Percentiles rank a stretch among this genome's conserved stretches.
phyloP scores from a whole-genome alignment of 2,888 invertebrate genomes.

The Troglohyphantes excavatus region DNA sequence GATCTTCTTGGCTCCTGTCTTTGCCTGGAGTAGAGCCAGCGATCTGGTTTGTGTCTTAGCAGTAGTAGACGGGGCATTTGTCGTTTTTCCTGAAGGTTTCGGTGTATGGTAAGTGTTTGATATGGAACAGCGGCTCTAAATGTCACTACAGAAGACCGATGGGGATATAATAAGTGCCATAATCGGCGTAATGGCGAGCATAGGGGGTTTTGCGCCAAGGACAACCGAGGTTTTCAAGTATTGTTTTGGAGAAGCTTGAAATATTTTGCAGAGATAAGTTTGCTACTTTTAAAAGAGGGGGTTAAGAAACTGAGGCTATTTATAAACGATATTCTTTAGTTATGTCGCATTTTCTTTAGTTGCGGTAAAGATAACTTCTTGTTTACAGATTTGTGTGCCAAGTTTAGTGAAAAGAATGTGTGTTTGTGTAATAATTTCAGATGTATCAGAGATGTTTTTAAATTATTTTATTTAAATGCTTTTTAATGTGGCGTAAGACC shows the following conservation, averaged over 20 bases:
- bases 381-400: no score
- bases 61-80: conserved; percentile 11
- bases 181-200: conserved; percentile 55
- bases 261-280: background rate
- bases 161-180: conserved; percentile 71
- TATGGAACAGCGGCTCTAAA: conserved; percentile 67
- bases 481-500: no score
- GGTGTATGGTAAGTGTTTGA: conserved; percentile 33
- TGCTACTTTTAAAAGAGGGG: background rate
- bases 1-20: conserved; percentile 50
- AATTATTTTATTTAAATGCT: no score
- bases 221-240: background rate
- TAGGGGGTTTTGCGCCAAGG: background rate
- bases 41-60: conserved; percentile 65
- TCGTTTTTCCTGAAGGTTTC: conserved; percentile 22
- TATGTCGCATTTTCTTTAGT: background rate
- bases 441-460: no score
- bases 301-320: background rate
- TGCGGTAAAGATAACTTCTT: background rate
- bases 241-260: background rate
- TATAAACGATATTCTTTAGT: background rate
- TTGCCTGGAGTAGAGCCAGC: conserved; percentile 24
- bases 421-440: no score
- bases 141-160: conserved; percentile 64
- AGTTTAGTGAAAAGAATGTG: no score